phyloP scores from a whole-genome alignment of 2,113 vertebrate genomes.

The Gadus macrocephalus region DNA sequence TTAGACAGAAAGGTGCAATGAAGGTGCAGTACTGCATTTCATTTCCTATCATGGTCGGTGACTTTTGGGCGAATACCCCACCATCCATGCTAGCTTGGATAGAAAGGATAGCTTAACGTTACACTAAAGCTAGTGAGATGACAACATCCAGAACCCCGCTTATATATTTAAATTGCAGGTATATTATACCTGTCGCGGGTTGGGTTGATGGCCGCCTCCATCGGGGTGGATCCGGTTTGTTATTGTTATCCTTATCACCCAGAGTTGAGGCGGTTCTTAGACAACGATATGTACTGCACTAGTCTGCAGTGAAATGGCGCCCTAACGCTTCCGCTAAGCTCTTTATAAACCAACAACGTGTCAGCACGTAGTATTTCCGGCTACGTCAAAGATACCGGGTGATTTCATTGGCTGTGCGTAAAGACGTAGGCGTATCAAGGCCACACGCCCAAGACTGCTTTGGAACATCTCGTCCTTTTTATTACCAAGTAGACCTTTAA shows the following conservation, averaged over 20 bases:
- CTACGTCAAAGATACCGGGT: not conserved
- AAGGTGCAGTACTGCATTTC: too few relatives aligned
- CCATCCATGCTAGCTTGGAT: too few relatives aligned
- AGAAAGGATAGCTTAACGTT: too few relatives aligned
- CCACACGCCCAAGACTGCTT: not conserved
- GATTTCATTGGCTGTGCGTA: constrained; percentile 40
- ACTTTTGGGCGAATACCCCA: too few relatives aligned
- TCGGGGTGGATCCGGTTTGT: constrained; percentile 55
- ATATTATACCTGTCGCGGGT: constrained; percentile 66
- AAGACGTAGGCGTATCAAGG: constrained; percentile 12
- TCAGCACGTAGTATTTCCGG: constrained; percentile 34
- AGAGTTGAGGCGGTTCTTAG: constrained; percentile 25
- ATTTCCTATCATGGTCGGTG: too few relatives aligned
- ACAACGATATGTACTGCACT: not conserved
- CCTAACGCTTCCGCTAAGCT: constrained; percentile 59
- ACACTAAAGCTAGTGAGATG: too few relatives aligned
- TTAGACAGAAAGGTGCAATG: too few relatives aligned
- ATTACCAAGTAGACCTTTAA: not conserved
- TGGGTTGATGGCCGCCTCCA: constrained; percentile 70
- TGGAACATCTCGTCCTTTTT: constrained; percentile 32
- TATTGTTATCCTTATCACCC: constrained; percentile 20
- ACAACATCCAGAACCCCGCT: too few relatives aligned
- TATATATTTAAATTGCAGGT: too few relatives aligned
- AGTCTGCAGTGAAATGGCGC: constrained; percentile 68
- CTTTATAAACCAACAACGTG: constrained; percentile 57